Evolutionary conservation across 2,888 invertebrate species (phyloP).

Genomic region (Gymnocheta viridis): DNA sequence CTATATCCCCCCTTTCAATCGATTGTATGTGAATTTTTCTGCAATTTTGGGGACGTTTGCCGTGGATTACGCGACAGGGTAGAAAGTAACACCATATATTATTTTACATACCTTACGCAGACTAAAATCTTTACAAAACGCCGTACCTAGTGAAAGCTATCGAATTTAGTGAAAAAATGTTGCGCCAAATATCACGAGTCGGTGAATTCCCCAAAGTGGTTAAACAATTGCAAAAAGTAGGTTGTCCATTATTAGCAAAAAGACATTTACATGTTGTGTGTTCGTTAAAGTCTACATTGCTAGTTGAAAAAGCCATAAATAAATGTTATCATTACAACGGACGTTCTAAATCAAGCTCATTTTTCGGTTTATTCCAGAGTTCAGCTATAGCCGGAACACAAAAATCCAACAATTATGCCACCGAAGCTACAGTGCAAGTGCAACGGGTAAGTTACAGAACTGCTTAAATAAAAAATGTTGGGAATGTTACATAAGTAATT

Average conservation of each 20-base stretch:
- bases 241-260: constrained; percentile 70
- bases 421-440: constrained; percentile 81
- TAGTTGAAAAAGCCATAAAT: constrained; percentile 24
- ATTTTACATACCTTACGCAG: not conserved
- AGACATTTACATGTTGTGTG: constrained; percentile 61
- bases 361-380: constrained; percentile 81
- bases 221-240: constrained; percentile 80
- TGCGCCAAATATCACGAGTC: constrained; percentile 77
- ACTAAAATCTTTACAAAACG: constrained; percentile 52
- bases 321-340: constrained; percentile 64
- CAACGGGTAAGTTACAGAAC: constrained; percentile 78
- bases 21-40: not conserved
- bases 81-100: not conserved
- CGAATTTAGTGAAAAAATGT: constrained; percentile 75
- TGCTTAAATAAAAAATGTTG: constrained; percentile 4
- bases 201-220: constrained; percentile 78
- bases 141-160: constrained; percentile 67
- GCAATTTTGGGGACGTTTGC: constrained; percentile 32
- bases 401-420: constrained; percentile 81
- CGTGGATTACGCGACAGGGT: constrained; percentile 46
- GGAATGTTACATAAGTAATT: constrained; percentile 66
- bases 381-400: constrained; percentile 77
- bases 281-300: constrained; percentile 48
- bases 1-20: not conserved
- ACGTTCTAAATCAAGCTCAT: constrained; percentile 78